phyloP scores from a whole-genome alignment of 1,140 invertebrate species.

The Venturia canescens region DNA sequence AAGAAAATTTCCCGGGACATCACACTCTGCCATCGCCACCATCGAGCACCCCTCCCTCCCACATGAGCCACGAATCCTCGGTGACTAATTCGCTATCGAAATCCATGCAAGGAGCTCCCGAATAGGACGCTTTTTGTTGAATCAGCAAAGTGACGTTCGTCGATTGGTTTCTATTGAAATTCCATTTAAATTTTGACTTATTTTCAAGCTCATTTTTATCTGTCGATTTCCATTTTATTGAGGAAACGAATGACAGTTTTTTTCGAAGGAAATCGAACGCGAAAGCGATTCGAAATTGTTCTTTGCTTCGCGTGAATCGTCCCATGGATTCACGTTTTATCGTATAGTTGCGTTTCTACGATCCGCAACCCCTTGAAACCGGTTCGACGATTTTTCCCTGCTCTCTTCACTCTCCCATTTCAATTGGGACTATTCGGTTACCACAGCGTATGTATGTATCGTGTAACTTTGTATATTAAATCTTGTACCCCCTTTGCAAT shows the following conservation, averaged over 20 bases:
- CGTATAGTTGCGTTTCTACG: not conserved
- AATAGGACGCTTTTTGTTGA: too few relatives aligned
- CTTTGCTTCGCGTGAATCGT: too few relatives aligned
- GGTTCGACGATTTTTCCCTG: not conserved
- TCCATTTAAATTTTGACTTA: too few relatives aligned
- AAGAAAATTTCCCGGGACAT: conserved; percentile 52
- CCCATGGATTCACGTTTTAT: not conserved
- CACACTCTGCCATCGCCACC: not conserved
- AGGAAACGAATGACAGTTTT: too few relatives aligned
- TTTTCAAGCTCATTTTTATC: too few relatives aligned
- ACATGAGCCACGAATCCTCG: not conserved
- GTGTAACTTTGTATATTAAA: not conserved
- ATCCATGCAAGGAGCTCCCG: not conserved
- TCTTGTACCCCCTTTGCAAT: conserved; percentile 16
- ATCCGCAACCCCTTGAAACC: not conserved
- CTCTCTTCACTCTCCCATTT: not conserved
- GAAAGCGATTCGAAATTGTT: too few relatives aligned
- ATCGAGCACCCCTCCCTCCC: not conserved
- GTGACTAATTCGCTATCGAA: conserved; percentile 29
- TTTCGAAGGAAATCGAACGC: too few relatives aligned
- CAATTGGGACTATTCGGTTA: not conserved
- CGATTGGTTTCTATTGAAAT: too few relatives aligned
- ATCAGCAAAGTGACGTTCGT: too few relatives aligned
- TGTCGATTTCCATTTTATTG: too few relatives aligned
- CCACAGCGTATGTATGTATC: not conserved